These are phyloP conservation scores for Poliocrania exsul DNA, from an alignment of 2,797 vertebrate species.

Conservation along the genomic window DNA sequence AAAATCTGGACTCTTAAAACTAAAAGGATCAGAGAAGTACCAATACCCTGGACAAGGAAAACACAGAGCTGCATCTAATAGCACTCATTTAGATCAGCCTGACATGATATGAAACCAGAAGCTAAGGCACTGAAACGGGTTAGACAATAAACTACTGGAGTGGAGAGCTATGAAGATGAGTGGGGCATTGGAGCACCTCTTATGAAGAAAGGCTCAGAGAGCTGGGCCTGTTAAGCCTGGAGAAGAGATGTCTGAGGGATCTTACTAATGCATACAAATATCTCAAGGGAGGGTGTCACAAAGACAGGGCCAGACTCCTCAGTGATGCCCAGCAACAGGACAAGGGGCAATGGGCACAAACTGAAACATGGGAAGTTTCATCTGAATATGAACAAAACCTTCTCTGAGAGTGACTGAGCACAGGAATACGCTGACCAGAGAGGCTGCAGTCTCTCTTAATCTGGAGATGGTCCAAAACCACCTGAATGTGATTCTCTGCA, in stretches of 20 bases:
- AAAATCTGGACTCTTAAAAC: neutral
- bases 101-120: neutral
- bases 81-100: neutral
- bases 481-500: neutral
- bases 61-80: neutral
- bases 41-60: neutral
- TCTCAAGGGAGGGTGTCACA: neutral
- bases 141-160: neutral
- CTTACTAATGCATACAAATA: neutral
- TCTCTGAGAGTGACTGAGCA: neutral
- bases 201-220: neutral
- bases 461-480: fast-evolving
- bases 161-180: neutral
- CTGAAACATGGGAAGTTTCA: neutral
- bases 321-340: neutral
- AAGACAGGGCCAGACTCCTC: neutral
- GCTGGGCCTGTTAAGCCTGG: neutral
- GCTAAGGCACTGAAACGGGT: neutral
- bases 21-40: neutral
- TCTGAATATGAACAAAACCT: neutral
- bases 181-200: neutral
- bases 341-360: neutral
- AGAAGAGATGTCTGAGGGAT: neutral
- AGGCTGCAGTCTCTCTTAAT: neutral
- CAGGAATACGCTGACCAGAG: neutral